These are phyloP conservation scores for Papilio protenor DNA, from an alignment of 2,888 invertebrate species.

Conservation along the genomic window DNA sequence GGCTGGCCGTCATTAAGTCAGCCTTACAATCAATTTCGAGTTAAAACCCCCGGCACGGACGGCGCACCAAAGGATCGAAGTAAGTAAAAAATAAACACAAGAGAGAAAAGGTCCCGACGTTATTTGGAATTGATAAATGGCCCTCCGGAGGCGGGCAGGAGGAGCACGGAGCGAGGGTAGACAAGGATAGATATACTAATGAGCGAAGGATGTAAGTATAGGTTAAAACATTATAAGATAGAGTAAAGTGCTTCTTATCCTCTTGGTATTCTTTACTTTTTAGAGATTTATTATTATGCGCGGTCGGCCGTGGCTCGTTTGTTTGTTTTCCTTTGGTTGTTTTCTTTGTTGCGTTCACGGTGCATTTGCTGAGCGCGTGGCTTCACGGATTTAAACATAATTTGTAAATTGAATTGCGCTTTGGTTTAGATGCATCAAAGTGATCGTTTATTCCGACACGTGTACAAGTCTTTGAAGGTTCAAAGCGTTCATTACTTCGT, in stretches of 20 bases:
- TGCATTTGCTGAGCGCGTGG: constrained; percentile 61
- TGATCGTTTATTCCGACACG: constrained; percentile 68
- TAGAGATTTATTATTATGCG: constrained; percentile 55
- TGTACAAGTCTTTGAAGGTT: constrained; percentile 64
- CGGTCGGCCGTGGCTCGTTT: constrained; percentile 44
- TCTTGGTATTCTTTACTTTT: constrained; percentile 56
- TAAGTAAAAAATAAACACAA: constrained; percentile 81
- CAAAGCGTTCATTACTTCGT: constrained; percentile 51
- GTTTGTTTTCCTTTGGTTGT: constrained; percentile 44
- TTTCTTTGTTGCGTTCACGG: constrained; percentile 62
- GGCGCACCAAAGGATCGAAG: constrained; percentile 76
- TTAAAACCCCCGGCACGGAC: constrained; percentile 73
- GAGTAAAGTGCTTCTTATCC: constrained; percentile 78
- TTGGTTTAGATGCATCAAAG: constrained; percentile 57
- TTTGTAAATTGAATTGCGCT: constrained; percentile 59
- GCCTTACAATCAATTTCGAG: constrained; percentile 82
- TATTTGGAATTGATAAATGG: constrained; percentile 85
- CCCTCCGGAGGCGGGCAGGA: constrained; percentile 76
- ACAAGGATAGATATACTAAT: constrained; percentile 73
- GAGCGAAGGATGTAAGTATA: constrained; percentile 71
- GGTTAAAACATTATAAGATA: constrained; percentile 74
- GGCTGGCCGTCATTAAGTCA: constrained; percentile 76
- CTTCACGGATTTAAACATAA: constrained; percentile 63
- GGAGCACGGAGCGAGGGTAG: constrained; percentile 68
- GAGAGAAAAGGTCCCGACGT: constrained; percentile 80